phyloP scores from a whole-genome alignment of 53 echinoderm and acorn worm genomes.

The Mesocentrotus franciscanus region DNA sequence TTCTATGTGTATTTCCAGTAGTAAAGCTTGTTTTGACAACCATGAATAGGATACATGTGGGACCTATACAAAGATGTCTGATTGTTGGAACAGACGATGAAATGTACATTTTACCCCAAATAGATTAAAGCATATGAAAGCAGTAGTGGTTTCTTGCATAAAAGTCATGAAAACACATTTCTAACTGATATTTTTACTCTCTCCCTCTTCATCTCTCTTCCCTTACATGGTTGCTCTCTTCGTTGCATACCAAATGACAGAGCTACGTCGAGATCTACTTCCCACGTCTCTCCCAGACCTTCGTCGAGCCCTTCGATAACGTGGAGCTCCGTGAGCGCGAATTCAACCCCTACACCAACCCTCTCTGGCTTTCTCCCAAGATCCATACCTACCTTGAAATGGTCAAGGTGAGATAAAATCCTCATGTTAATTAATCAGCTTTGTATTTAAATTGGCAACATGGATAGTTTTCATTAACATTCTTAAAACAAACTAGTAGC shows the following conservation, averaged over 20 bases:
- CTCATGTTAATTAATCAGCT: not conserved
- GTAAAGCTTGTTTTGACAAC: too few relatives aligned
- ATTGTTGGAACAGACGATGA: too few relatives aligned
- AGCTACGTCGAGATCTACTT: conserved; percentile 85
- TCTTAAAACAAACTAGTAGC: not conserved
- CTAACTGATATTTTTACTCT: not conserved
- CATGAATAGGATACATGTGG: too few relatives aligned
- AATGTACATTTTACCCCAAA: too few relatives aligned
- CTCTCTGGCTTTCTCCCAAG: conserved; percentile 88
- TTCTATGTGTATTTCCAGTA: too few relatives aligned
- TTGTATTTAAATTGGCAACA: not conserved
- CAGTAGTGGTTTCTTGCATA: too few relatives aligned
- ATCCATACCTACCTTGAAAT: conserved; percentile 73
- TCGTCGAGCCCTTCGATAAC: conserved; percentile 83
- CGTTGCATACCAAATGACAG: conserved; percentile 34
- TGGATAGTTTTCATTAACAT: not conserved
- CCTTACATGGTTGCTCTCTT: not conserved
- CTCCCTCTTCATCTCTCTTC: not conserved
- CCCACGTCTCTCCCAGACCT: conserved; percentile 71
- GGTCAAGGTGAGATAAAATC: conserved; percentile 72
- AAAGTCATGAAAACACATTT: too few relatives aligned
- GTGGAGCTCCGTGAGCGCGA: conserved; percentile 78
- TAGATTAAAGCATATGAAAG: too few relatives aligned
- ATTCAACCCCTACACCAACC: conserved; percentile 93
- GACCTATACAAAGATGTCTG: too few relatives aligned